Evolutionary conservation across 1,140 invertebrate species (phyloP), one percentile per base, ranked within the genome.

Genomic region (Cydia splendana): DNA sequence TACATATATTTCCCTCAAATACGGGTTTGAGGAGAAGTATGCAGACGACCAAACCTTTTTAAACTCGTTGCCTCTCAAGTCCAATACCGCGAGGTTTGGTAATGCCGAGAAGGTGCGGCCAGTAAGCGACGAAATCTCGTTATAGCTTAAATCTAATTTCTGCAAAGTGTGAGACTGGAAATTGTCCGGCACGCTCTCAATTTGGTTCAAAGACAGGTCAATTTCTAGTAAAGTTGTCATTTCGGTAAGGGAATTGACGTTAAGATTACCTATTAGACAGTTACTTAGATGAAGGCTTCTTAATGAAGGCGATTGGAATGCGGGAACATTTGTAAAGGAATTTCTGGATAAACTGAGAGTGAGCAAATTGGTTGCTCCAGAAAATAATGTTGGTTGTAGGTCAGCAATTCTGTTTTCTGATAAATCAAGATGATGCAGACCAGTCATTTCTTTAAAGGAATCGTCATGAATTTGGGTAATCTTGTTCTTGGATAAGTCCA

Each of bases 51-150:
- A 94, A 38, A 95, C 94, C 65, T 94, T 94, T 1, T 93, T 95
- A 65, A 97, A 92, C 12, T 95, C 93, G 80, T 96, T 96, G 62
- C 95, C 96, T 93, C 94, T 95, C 85, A 96, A 87, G 85, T 95
- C 93, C 51, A 96, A 83, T 79, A 88, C 93, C 77, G 92, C 94
- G 74, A 96, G 82, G 75, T 94, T 94, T 67, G 94, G 93, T 89
- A 96, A 88, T 65, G 92, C 89, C n/a, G 85, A 84, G 80, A 95
- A 94, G 53, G 94, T 94, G 4, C 86, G 83, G 42, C 94, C 94
- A 2, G 91, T 93, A 2, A 96, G 79, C 0, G 81, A 80, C 75
- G 85, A 90, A 28, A 95, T 92, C 69, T 91, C 84, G 80, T 94
- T 94, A 69, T 88, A 92, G 83, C 94, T 95, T 38, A 95, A 87